These are phyloP conservation scores for Protonibea diacanthus DNA, from an alignment of 2,797 vertebrate genomes.

Conservation along the genomic window DNA sequence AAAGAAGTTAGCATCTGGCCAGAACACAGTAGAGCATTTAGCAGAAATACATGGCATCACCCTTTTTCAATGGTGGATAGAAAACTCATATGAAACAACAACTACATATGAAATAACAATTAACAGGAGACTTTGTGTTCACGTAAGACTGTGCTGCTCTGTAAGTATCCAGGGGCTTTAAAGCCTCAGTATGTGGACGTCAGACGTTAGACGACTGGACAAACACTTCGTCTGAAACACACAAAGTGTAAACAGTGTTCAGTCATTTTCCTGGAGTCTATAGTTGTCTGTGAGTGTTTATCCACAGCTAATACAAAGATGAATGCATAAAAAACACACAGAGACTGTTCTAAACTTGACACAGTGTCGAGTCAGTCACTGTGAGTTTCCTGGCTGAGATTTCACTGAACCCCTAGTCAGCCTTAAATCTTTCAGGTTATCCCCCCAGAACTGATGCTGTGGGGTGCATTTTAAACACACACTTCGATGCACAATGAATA, in stretches of 20 bases:
- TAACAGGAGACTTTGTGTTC: too few relatives aligned
- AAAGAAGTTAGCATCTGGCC: too few relatives aligned
- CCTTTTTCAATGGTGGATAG: too few relatives aligned
- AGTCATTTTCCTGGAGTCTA: not conserved
- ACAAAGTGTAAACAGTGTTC: not conserved
- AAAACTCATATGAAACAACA: too few relatives aligned
- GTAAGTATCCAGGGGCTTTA: not conserved
- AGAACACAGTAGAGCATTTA: too few relatives aligned
- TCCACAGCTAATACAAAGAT: conserved; percentile 33
- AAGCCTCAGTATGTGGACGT: not conserved
- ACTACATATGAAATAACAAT: too few relatives aligned
- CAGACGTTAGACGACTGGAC: not conserved
- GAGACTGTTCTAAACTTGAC: not conserved
- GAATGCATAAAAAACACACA: conserved; percentile 28
- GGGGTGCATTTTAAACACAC: conserved; percentile 5
- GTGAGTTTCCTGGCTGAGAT: conserved; percentile 18
- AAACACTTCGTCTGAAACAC: not conserved
- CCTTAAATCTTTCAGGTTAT: conserved; percentile 23
- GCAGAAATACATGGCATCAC: too few relatives aligned
- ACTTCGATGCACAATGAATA: not conserved
- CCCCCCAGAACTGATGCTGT: not conserved
- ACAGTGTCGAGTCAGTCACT: not conserved
- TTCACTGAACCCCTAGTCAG: conserved; percentile 6
- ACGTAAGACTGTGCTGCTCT: too few relatives aligned
- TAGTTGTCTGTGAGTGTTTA: conserved; percentile 2